These are phyloP conservation scores for Leucophora obtusa DNA, from an alignment of 2,888 invertebrate genomes.

Conservation along the genomic window DNA sequence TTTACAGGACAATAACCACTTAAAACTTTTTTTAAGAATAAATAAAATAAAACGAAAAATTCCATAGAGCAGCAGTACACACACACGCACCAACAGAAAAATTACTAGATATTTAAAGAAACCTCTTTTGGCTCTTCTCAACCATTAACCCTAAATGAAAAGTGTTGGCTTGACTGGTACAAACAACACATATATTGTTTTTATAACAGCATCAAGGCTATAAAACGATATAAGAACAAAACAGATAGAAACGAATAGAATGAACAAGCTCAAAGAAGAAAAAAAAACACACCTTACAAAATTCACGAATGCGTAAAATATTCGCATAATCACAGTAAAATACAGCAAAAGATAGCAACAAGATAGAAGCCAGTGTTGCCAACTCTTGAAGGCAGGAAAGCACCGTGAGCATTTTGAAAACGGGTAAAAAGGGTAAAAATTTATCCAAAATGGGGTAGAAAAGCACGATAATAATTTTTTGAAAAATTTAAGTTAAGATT, in stretches of 20 bases:
- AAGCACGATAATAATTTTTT: too few relatives aligned
- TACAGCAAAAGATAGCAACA: too few relatives aligned
- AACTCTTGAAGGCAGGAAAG: too few relatives aligned
- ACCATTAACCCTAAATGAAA: conserved; percentile 52
- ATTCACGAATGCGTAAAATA: conserved; percentile 64
- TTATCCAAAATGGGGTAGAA: too few relatives aligned
- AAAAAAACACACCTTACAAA: conserved; percentile 31
- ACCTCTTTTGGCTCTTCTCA: conserved; percentile 27
- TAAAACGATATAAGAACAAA: too few relatives aligned
- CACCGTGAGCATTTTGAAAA: too few relatives aligned
- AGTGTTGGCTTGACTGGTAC: conserved; percentile 39
- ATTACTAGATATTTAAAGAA: conserved; percentile 38
- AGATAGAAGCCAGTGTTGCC: too few relatives aligned
- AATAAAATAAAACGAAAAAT: conserved; percentile 1
- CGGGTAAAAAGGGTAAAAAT: too few relatives aligned
- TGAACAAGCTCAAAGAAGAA: background rate
- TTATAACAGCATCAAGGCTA: conserved; percentile 13
- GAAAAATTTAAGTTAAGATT: too few relatives aligned
- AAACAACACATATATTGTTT: background rate
- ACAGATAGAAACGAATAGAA: background rate
- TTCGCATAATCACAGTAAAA: conserved; percentile 59
- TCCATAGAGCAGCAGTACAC: background rate
- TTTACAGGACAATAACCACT: conserved; percentile 63
- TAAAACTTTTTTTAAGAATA: conserved; percentile 56
- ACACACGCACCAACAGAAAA: conserved; percentile 6